phyloP scores from a whole-genome alignment of 2,797 vertebrate genomes.

The Craterocephalus amniculus region DNA sequence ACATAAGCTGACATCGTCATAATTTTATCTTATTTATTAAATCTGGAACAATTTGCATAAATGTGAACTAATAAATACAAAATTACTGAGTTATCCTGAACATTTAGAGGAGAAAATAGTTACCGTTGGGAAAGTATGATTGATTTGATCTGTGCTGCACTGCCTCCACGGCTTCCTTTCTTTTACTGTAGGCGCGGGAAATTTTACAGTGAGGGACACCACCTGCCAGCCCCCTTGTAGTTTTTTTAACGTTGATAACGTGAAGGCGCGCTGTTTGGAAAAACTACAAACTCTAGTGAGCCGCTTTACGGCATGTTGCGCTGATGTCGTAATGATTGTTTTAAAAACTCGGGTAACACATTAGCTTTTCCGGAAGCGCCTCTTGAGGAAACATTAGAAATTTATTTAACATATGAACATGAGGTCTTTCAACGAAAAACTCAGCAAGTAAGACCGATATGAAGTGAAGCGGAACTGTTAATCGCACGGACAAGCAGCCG shows the following conservation, averaged over 20 bases:
- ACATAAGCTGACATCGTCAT: neutral
- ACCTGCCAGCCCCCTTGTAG: slow-evolving; percentile 40
- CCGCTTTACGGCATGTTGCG: slow-evolving; percentile 32
- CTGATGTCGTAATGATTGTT: slow-evolving; percentile 20
- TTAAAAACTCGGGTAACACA: fast-evolving
- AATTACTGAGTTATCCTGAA: fast-evolving
- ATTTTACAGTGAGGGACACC: slow-evolving; percentile 34
- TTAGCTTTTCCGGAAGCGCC: fast-evolving
- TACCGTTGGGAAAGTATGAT: slow-evolving; percentile 41
- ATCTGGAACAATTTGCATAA: fast-evolving
- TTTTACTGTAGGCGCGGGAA: slow-evolving; percentile 23
- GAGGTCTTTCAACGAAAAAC: fast-evolving
- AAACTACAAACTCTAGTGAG: slow-evolving; percentile 58
- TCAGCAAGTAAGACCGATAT: neutral
- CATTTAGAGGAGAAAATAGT: neutral
- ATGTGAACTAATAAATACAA: fast-evolving
- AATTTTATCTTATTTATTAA: fast-evolving
- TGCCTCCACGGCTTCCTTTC: neutral
- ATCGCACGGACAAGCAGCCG: neutral
- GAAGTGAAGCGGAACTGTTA: slow-evolving; percentile 58
- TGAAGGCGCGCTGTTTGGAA: fast-evolving
- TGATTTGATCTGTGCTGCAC: neutral
- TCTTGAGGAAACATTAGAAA: fast-evolving
- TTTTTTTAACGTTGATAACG: slow-evolving; percentile 3
- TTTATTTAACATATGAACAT: neutral